Evolutionary conservation across 2,888 invertebrate species (phyloP).

Genomic region (Blastobasis lacticolella): DNA sequence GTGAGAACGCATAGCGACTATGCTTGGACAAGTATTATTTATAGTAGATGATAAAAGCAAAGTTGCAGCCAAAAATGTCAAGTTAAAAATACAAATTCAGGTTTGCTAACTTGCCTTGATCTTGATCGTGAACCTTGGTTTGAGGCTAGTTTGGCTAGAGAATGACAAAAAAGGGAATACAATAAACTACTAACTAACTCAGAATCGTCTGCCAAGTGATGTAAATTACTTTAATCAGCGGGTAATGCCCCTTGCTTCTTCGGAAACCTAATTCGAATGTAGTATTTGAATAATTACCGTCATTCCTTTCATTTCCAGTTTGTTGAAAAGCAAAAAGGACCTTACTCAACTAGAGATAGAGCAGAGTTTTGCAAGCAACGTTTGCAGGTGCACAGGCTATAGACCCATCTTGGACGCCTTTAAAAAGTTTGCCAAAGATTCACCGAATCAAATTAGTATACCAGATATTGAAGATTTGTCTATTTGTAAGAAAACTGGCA

Average conservation of each 20-base stretch:
- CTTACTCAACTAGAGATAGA: constrained; percentile 79
- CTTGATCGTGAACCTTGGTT: no score
- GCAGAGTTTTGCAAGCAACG: constrained; percentile 82
- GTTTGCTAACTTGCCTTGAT: no score
- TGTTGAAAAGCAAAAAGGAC: constrained; percentile 25
- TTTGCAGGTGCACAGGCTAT: constrained; percentile 88
- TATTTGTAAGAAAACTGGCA: neutral
- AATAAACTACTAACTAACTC: constrained; percentile 9
- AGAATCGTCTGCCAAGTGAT: constrained; percentile 13
- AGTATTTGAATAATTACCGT: neutral
- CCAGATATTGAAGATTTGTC: neutral
- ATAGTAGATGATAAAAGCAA: no score
- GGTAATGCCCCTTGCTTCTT: neutral
- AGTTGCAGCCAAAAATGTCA: no score
- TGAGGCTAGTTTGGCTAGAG: neutral
- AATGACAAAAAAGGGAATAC: constrained; percentile 2
- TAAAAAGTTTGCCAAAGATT: constrained; percentile 80
- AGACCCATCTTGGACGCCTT: constrained; percentile 85
- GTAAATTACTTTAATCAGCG: neutral
- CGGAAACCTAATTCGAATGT: neutral
- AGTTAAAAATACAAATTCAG: no score
- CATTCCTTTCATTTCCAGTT: constrained; percentile 16
- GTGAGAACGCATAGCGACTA: no score
- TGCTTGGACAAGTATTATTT: no score
- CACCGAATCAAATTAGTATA: constrained; percentile 29